Conservation (phyloP, 2,888 invertebrate species). For the Cecidostiba fungosa region DNA sequence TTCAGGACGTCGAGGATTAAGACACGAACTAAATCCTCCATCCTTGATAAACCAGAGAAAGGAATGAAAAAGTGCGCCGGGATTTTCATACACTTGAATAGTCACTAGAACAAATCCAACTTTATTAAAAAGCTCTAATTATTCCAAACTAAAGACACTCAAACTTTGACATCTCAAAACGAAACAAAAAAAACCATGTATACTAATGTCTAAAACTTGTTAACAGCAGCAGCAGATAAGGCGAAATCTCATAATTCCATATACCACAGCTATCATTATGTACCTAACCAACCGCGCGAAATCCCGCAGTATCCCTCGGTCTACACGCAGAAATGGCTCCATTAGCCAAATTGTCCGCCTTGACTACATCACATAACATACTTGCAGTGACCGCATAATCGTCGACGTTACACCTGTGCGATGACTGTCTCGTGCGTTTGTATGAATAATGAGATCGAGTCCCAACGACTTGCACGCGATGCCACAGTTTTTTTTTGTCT, state of each 20-base stretch:
- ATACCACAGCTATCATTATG: neutral
- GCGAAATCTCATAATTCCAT: neutral
- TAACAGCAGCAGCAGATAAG: neutral
- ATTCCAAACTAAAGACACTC: no score
- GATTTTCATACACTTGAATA: neutral
- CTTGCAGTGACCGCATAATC: neutral
- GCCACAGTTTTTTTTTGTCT: neutral
- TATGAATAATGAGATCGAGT: neutral
- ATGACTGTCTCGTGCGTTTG: neutral
- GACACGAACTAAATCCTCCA: neutral
- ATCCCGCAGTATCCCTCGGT: neutral
- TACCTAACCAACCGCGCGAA: neutral
- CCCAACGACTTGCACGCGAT: slow-evolving; percentile 25
- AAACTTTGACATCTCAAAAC: no score
- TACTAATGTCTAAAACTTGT: neutral
- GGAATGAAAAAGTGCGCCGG: neutral
- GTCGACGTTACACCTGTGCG: neutral
- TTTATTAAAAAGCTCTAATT: no score
- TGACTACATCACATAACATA: neutral
- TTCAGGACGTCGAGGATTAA: slow-evolving; percentile 6
- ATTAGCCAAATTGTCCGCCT: slow-evolving; percentile 18
- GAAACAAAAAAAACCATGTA: no score
- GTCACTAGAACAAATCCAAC: no score
- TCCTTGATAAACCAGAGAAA: neutral
- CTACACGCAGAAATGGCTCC: slow-evolving; percentile 17